Evolutionary conservation across 2,888 invertebrate species (phyloP).

Genomic region (Apodemia mormo): DNA sequence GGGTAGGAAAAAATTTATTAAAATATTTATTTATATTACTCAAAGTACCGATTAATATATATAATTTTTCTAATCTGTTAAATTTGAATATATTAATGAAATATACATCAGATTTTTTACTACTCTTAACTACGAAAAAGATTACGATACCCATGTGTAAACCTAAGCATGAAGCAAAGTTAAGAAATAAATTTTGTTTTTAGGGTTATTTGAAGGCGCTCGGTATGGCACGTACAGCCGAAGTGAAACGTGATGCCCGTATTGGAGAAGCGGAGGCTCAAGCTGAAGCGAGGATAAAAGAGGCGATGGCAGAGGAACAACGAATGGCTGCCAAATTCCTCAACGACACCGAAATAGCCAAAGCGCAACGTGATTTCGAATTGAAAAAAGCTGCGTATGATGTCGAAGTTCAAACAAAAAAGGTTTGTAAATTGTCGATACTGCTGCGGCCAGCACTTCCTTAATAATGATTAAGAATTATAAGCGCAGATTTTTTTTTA

Average conservation of each 20-base stretch:
- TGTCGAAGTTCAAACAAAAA: slow-evolving; percentile 96
- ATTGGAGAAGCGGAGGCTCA: slow-evolving; percentile 98
- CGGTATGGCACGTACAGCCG: slow-evolving; percentile 96
- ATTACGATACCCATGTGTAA: too few species aligned
- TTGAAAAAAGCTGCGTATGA: slow-evolving; percentile 98
- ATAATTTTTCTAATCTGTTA: too few species aligned
- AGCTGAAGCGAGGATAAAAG: slow-evolving; percentile 94
- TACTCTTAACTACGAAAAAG: too few species aligned
- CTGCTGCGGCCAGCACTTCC: too few species aligned
- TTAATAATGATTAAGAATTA: too few species aligned
- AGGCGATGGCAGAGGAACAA: slow-evolving; percentile 98
- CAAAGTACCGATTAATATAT: too few species aligned
- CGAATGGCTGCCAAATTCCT: slow-evolving; percentile 96
- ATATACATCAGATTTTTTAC: too few species aligned
- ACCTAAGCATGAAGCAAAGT: too few species aligned
- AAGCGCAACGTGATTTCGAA: slow-evolving; percentile 97
- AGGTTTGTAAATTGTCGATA: slow-evolving; percentile 70
- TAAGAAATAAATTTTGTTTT: slow-evolving; percentile 31
- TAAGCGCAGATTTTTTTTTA: too few species aligned
- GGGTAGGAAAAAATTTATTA: too few species aligned
- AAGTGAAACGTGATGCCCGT: slow-evolving; percentile 96
- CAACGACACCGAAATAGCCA: slow-evolving; percentile 98
- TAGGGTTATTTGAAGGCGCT: slow-evolving; percentile 96
- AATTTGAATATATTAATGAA: too few species aligned
- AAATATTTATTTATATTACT: too few species aligned